Evolutionary conservation across 2,888 invertebrate species (phyloP).

Genomic region (Apoderus coryli): DNA sequence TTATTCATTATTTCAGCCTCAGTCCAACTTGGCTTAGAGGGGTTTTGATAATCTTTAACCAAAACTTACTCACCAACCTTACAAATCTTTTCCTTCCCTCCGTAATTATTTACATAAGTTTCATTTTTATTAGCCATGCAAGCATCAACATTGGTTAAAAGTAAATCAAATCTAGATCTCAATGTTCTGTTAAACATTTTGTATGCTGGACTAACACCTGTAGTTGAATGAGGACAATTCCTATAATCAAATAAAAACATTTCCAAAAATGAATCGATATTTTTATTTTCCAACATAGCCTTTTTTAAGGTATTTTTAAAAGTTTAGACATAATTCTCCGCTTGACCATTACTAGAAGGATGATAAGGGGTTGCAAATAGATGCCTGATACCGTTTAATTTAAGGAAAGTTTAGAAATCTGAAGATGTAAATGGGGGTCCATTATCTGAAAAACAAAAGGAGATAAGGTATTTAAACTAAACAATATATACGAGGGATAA

Average conservation of each 20-base stretch:
- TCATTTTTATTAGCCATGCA: slow-evolving; percentile 1
- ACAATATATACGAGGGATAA: too few relatives aligned
- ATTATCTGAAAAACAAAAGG: too few relatives aligned
- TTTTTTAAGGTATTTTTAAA: slow-evolving; percentile 10
- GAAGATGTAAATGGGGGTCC: slow-evolving; percentile 19
- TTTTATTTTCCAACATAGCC: slow-evolving; percentile 6
- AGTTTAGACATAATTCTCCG: slow-evolving; percentile 13
- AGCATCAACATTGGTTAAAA: slow-evolving; percentile 2
- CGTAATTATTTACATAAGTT: slow-evolving; percentile 1
- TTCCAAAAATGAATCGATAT: slow-evolving; percentile 3
- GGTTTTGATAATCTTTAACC: slow-evolving; percentile 1
- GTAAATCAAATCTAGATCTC: slow-evolving; percentile 8
- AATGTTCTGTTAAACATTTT: slow-evolving; percentile 10
- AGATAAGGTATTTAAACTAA: too few relatives aligned
- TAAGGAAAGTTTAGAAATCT: slow-evolving; percentile 15
- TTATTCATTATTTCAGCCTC: not conserved
- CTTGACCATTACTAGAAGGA: slow-evolving; percentile 14
- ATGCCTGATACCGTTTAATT: slow-evolving; percentile 11
- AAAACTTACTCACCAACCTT: not conserved
- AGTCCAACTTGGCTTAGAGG: slow-evolving; percentile 1
- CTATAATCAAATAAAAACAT: slow-evolving; percentile 14
- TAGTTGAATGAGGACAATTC: slow-evolving; percentile 11
- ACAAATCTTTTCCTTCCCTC: not conserved
- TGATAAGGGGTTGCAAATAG: slow-evolving; percentile 10
- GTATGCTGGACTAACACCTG: slow-evolving; percentile 8